Base-by-base conservation (phyloP, 2,888 invertebrate species). In the Ethmia dodecea region DNA sequence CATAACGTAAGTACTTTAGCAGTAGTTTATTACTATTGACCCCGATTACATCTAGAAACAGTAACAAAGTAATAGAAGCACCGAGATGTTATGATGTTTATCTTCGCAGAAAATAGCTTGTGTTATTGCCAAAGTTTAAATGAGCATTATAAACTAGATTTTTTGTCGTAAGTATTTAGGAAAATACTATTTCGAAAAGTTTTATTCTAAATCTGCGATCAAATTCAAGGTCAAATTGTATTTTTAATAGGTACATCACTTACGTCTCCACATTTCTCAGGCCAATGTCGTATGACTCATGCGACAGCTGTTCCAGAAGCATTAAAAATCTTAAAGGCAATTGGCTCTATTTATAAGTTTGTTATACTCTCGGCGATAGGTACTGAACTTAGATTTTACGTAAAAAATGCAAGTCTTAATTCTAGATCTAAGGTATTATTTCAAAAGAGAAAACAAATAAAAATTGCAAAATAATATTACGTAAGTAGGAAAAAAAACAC, bases 241-340 rank as follows among this genome's bases (percentile, higher is more conserved):
- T 60, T 64, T 72, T 66, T 22, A n/a, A n/a, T 65, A 63, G 65
- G 67, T 60, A 58, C 22, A 22, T 9, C 22, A 22, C 60, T 69
- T 65, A 67, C 60, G 60, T 69, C 73, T 55, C 67, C 67, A 50
- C 55, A 61, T 55, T 49, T 49, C 60, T 67, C 64, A 57, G 61
- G 55, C 72, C 83, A 83, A 83, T 83, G 83, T 77, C 83, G 58
- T 46, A 53, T 84, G 83, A 83, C 44, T 84, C 83, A 83, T 49
- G 45, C 54, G 49, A 68, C 81, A 79, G 78, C 79, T 81, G 81
- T 76, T 77, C 60, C 68, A 67, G 64, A 61, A 68, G 57, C 59
- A 71, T 72, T 73, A 73, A 78, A 79, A 81, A 75, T 76, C 60
- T 67, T 78, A 76, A 81, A 78, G 80, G 75, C 77, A 66, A 69